phyloP scores from a whole-genome alignment of 30 jellyfish, hydroid and myxozoan genomes.

The Turritopsis dohrnii region DNA sequence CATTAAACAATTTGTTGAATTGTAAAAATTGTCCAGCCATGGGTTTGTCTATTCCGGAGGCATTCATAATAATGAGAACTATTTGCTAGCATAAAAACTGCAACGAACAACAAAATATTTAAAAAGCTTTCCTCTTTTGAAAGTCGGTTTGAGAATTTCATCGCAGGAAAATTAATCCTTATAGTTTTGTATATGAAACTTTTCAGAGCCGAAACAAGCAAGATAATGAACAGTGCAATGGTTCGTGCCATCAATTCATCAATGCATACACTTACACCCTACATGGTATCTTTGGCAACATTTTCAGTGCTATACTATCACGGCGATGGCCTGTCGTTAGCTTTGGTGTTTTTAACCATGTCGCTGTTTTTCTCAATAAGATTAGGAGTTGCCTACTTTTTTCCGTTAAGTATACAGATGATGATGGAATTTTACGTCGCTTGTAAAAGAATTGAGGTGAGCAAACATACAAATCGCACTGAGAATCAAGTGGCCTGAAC shows the following conservation, averaged over 20 bases:
- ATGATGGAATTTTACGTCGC: too few species aligned
- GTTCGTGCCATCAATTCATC: not conserved
- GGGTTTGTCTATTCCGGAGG: too few species aligned
- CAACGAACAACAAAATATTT: too few species aligned
- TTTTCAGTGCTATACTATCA: not conserved
- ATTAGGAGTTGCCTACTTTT: not conserved
- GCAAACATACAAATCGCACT: too few species aligned
- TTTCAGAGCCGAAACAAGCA: not conserved
- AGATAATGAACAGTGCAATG: conserved; percentile 3
- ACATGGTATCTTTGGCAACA: conserved; percentile 2
- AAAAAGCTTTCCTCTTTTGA: too few species aligned
- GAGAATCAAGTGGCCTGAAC: too few species aligned
- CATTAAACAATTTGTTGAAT: too few species aligned
- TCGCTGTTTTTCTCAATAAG: not conserved
- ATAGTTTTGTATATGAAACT: not conserved
- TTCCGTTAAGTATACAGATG: not conserved
- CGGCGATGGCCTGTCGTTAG: not conserved
- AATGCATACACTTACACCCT: not conserved
- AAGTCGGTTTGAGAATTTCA: too few species aligned
- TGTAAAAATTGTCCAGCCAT: too few species aligned
- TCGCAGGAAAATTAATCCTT: too few species aligned
- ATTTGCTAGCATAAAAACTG: too few species aligned
- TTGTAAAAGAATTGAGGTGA: not conserved
- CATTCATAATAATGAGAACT: too few species aligned
- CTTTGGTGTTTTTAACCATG: not conserved